Evolutionary conservation across 2,113 vertebrate species (phyloP).

Genomic region (Hydrochoerus hydrochaeris): DNA sequence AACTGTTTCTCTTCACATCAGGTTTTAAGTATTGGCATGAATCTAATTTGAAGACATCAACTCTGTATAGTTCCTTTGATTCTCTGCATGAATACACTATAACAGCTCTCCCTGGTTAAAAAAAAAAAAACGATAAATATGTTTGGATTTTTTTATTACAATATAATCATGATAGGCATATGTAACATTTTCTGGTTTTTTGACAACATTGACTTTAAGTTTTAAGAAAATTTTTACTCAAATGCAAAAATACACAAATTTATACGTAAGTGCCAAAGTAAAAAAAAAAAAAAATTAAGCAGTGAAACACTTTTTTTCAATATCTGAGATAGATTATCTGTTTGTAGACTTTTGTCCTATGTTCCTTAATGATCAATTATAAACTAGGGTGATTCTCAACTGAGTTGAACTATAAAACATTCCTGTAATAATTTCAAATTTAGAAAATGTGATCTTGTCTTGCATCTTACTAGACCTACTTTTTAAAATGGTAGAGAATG

Average conservation of each 20-base stretch:
- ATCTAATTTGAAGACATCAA: not conserved
- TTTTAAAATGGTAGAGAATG: not conserved
- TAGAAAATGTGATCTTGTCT: not conserved
- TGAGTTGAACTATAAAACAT: not conserved
- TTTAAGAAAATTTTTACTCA: conserved; percentile 33
- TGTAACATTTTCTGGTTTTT: not conserved
- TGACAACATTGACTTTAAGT: conserved; percentile 8
- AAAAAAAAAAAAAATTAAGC: not conserved
- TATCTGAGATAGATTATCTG: not conserved
- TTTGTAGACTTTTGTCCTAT: not conserved
- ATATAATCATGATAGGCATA: not conserved
- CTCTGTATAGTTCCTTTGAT: not conserved
- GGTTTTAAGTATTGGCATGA: not conserved
- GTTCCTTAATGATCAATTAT: not conserved
- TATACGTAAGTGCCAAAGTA: not conserved
- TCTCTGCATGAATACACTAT: conserved; percentile 12
- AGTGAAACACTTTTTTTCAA: not conserved
- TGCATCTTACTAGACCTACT: not conserved
- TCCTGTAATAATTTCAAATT: not conserved
- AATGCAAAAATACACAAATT: conserved; percentile 26
- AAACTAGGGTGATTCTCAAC: not conserved
- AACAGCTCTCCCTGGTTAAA: not conserved
- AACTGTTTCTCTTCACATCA: not conserved
- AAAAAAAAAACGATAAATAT: not conserved
- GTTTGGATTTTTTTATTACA: conserved; percentile 27